Evolutionary conservation across 2,888 invertebrate species (phyloP), one percentile per base, ranked within the genome.

Genomic region (Cheilosia vernalis): DNA sequence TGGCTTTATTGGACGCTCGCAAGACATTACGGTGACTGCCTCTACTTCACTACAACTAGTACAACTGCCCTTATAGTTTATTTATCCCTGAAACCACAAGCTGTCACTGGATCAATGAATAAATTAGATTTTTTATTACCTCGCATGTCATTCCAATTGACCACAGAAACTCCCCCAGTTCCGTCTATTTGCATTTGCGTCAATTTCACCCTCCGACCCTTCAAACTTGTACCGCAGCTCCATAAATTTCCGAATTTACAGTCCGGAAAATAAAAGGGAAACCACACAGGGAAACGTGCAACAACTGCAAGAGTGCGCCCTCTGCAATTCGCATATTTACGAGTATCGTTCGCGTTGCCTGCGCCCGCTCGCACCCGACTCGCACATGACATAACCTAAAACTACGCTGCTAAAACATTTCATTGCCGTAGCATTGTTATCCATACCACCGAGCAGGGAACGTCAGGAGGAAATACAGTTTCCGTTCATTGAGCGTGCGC

Each of bases 171-270:
- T 67, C 55, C 27, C 27, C 27, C 67, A 64, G 19, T 51, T 40
- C 17, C 17, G 7, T 21, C 5, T 10, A 40, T 40, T 42, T 44
- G 42, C 7, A 19, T 47, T 17, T 19, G 19, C 27, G 21, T 49
- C 63, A 44, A 17, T 13, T 24, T 33, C 2, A 66, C 19, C 10
- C 37, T 55, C 15, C 51, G 64, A 51, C 51, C 76, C 66, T 53
- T 53, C 33, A 5, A n/a, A 60, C n/a, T 9, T 21, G 21, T 42
- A n/a, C 44, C 27, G 21, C 49, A 58, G 63, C 55, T 80, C 21
- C 69, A 80, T 84, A 66, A 84, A 80, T 61, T 84, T 49, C 47
- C 33, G 58, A 70, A 80, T 80, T 84, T 69, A 84, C 79, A 51
- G 69, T 17, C 42, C 61, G 53, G 49, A 56, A 61, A 72, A 70